phyloP scores from a whole-genome alignment of 2,797 vertebrate species.

The Karalla daura region DNA sequence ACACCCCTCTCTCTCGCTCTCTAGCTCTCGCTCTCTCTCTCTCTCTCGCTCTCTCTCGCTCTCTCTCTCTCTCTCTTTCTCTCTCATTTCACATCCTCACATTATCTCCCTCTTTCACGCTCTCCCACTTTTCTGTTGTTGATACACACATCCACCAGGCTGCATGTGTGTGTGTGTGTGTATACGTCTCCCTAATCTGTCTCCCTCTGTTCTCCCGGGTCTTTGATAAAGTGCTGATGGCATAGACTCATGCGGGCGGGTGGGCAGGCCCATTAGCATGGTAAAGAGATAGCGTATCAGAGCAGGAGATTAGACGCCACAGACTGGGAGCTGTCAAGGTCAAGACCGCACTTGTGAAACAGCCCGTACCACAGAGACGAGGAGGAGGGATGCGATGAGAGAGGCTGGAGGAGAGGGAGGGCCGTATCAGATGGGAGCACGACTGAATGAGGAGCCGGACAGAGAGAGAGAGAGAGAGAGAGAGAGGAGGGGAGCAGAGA shows the following conservation, averaged over 20 bases:
- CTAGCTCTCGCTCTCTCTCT: conserved; percentile 45
- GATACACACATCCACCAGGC: conserved; percentile 51
- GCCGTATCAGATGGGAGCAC: conserved; percentile 48
- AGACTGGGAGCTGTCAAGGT: conserved; percentile 85
- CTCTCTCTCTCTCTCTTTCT: conserved; percentile 30
- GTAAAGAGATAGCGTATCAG: conserved; percentile 84
- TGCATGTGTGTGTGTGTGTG: conserved; percentile 49
- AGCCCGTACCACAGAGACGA: conserved; percentile 61
- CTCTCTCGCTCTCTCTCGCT: conserved; percentile 52
- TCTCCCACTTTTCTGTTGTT: conserved; percentile 63
- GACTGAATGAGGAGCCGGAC: conserved; percentile 39
- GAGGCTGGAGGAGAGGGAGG: conserved; percentile 23
- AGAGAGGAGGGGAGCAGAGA: conserved; percentile 9
- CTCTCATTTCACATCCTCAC: conserved; percentile 47
- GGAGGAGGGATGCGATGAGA: conserved; percentile 41
- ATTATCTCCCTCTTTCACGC: conserved; percentile 56
- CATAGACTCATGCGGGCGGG: conserved; percentile 64
- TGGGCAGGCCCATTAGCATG: conserved; percentile 82
- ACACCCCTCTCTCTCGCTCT: conserved; percentile 52
- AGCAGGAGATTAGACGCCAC: conserved; percentile 82
- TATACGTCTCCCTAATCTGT: conserved; percentile 76
- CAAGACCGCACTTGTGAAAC: conserved; percentile 84
- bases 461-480: background rate
- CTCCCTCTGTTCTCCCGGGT: conserved; percentile 71
- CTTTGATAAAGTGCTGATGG: conserved; percentile 86